phyloP scores from a whole-genome alignment of 30 jellyfish, hydroid and myxozoan genomes.

The Aurelia coerulea region DNA sequence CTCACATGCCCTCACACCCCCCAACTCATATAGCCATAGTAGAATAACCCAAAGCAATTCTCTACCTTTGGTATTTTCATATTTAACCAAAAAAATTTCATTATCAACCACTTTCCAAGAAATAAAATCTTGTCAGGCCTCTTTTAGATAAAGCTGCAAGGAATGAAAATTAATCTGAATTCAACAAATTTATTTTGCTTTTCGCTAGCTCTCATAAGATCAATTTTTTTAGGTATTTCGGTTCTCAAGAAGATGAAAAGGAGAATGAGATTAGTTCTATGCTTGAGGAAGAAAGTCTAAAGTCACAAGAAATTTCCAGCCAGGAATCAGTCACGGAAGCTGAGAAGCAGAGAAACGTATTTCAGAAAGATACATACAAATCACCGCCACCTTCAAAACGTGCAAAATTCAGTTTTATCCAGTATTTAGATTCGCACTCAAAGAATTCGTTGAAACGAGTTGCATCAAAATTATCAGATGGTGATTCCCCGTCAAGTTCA shows the following conservation, averaged over 20 bases:
- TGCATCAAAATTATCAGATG: constrained; percentile 42
- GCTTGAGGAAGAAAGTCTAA: not conserved
- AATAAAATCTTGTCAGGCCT: too few relatives aligned
- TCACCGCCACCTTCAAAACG: constrained; percentile 63
- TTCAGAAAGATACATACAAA: not conserved
- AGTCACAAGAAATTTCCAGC: not conserved
- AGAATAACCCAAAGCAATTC: too few relatives aligned
- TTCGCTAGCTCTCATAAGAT: not conserved
- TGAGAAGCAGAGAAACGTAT: too few relatives aligned
- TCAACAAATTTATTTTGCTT: not conserved
- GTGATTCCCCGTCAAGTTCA: constrained; percentile 25
- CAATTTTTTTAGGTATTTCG: constrained; percentile 22
- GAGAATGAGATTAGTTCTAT: constrained; percentile 3
- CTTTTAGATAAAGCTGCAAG: too few relatives aligned
- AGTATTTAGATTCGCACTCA: constrained; percentile 47
- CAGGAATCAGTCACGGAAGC: too few relatives aligned
- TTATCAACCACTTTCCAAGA: too few relatives aligned
- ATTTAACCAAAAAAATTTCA: too few relatives aligned
- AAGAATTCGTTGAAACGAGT: constrained; percentile 34
- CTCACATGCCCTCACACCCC: too few relatives aligned
- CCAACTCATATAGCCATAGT: too few relatives aligned
- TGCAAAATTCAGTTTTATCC: constrained; percentile 27
- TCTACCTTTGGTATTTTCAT: too few relatives aligned
- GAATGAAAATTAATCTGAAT: too few relatives aligned
- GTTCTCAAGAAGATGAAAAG: not conserved